Evolutionary conservation across 2,797 vertebrate species (phyloP).

Genomic region (Pogonophryne albipinna): DNA sequence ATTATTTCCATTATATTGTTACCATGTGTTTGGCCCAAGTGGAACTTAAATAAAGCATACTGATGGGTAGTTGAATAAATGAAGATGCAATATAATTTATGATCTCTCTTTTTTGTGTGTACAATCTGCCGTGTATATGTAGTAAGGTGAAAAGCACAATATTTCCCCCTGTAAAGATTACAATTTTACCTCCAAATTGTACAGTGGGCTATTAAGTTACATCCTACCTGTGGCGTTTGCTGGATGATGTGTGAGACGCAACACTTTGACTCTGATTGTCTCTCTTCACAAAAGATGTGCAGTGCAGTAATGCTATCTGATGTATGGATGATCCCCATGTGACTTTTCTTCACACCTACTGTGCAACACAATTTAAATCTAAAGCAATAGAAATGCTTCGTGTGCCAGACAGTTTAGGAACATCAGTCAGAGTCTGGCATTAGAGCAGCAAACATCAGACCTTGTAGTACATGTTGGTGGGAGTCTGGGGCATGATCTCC

Average conservation of each 20-base stretch:
- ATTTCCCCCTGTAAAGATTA: background rate
- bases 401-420: constrained; percentile 3
- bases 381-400: background rate
- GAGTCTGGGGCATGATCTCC: constrained; percentile 96
- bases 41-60: background rate
- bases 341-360: constrained; percentile 4
- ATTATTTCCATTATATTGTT: background rate
- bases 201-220: background rate
- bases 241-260: background rate
- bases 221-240: background rate
- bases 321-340: background rate
- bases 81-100: background rate
- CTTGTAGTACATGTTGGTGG: constrained; percentile 95
- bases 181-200: background rate
- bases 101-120: background rate
- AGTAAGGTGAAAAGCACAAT: background rate
- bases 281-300: background rate
- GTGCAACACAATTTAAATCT: background rate
- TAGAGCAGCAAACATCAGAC: constrained; percentile 81
- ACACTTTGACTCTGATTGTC: constrained; percentile 35
- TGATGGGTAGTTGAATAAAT: background rate
- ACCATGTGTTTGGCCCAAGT: background rate
- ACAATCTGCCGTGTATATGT: background rate
- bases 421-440: constrained; percentile 7
- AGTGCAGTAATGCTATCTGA: constrained; percentile 5